Conservation (phyloP, 2,113 vertebrate species). For the Nothobranchius kuhntae region DNA sequence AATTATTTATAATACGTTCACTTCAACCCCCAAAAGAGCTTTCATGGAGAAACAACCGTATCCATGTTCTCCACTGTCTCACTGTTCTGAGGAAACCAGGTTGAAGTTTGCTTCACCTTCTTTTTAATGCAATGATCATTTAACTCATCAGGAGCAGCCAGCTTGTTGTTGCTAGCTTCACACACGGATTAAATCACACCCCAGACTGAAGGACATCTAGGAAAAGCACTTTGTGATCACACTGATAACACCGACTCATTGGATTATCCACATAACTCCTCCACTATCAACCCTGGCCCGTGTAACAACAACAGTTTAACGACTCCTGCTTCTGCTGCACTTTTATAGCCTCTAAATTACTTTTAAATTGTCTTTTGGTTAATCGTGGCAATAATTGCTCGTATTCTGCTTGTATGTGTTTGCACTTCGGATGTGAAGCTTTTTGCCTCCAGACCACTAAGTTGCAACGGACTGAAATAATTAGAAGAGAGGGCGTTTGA, state of each 20-base stretch:
- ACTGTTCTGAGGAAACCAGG: conserved; percentile 1
- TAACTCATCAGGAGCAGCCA: conserved; percentile 38
- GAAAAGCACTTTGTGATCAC: conserved; percentile 33
- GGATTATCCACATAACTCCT: conserved; percentile 37
- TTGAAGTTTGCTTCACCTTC: no score
- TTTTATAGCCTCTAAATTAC: conserved; percentile 43
- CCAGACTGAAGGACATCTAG: conserved; percentile 15
- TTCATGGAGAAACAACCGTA: background rate
- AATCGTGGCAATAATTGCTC: conserved; percentile 48
- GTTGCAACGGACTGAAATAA: conserved; percentile 41
- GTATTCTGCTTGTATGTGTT: conserved; percentile 13
- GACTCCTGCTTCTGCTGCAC: conserved; percentile 38
- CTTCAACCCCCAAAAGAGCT: no score
- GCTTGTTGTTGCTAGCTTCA: conserved; percentile 12
- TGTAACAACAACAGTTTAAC: conserved; percentile 32
- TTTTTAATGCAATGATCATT: conserved; percentile 18
- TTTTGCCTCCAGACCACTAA: conserved; percentile 16
- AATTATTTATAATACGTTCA: no score
- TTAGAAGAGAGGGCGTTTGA: conserved; percentile 28
- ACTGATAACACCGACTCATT: conserved; percentile 11
- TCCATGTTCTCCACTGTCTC: conserved; percentile 5
- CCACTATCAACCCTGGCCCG: conserved; percentile 31
- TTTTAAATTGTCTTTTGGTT: conserved; percentile 49
- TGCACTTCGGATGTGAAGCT: conserved; percentile 13
- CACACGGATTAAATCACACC: conserved; percentile 28